These are phyloP conservation scores for Penaeus indicus DNA, from an alignment of 1,140 invertebrate species.

Conservation along the genomic window DNA sequence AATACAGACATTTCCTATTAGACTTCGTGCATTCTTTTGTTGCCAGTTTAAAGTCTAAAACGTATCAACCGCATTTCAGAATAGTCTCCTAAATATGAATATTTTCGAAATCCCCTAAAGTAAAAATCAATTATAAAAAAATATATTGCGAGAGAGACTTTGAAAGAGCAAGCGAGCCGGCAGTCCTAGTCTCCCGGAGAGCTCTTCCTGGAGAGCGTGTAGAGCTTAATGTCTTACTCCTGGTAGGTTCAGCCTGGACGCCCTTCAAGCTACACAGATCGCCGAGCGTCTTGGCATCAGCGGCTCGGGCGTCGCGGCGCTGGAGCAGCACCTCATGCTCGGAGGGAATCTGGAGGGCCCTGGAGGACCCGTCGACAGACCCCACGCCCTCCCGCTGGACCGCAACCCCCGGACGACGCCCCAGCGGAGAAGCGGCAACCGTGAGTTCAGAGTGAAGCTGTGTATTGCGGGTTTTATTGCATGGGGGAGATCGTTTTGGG, in stretches of 20 bases:
- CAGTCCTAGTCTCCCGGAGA: no score
- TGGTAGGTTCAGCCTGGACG: slow-evolving; percentile 62
- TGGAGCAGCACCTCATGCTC: slow-evolving; percentile 42
- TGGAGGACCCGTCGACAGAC: slow-evolving; percentile 35
- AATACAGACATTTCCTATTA: slow-evolving; percentile 21
- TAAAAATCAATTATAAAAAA: no score
- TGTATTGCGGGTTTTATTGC: no score
- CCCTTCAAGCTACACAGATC: slow-evolving; percentile 63
- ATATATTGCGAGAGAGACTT: no score
- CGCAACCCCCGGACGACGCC: slow-evolving; percentile 47
- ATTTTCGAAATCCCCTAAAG: neutral
- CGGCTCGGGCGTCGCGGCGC: slow-evolving; percentile 39
- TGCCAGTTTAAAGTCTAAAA: neutral
- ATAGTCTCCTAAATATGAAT: neutral
- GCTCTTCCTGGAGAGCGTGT: no score
- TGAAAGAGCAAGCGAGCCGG: neutral
- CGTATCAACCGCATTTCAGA: neutral
- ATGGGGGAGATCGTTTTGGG: no score
- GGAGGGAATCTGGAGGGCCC: slow-evolving; percentile 55
- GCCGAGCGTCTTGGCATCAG: slow-evolving; percentile 58
- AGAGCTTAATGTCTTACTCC: no score
- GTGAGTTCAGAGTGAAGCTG: neutral
- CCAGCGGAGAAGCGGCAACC: neutral
- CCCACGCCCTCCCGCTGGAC: slow-evolving; percentile 34
- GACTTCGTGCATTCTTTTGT: neutral